These are phyloP conservation scores for Caenorhabditis briggsae DNA, from an alignment of 1,140 invertebrate genomes.

Conservation along the genomic window DNA sequence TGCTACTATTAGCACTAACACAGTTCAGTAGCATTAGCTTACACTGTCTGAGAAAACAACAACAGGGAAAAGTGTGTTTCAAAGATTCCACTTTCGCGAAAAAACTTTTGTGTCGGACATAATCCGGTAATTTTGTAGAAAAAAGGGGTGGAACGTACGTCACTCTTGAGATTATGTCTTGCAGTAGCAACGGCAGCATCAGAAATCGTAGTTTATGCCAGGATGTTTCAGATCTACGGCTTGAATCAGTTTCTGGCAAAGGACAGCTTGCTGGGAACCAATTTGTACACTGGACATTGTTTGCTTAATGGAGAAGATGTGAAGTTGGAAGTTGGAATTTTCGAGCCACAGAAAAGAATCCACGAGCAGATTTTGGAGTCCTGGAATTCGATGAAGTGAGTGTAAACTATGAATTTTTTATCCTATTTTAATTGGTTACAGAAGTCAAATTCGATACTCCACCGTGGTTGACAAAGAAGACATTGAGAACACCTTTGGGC, in stretches of 20 bases:
- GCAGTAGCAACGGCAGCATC: background rate
- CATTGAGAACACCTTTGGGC: slow-evolving; percentile 35
- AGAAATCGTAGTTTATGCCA: slow-evolving; percentile 7
- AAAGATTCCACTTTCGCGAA: background rate
- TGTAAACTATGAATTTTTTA: background rate
- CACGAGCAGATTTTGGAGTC: slow-evolving; percentile 8
- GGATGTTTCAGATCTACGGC: slow-evolving; percentile 62
- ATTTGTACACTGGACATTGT: slow-evolving; percentile 61
- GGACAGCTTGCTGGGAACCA: slow-evolving; percentile 56
- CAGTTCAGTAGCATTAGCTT: too few relatives aligned
- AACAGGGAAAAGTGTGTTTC: slow-evolving; percentile 33
- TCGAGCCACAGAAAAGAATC: background rate
- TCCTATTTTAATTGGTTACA: background rate
- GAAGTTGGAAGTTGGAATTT: slow-evolving; percentile 60
- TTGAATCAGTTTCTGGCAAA: slow-evolving; percentile 65
- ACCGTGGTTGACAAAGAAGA: slow-evolving; percentile 57
- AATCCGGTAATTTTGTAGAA: slow-evolving; percentile 18
- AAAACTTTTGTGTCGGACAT: slow-evolving; percentile 4
- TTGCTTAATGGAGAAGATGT: slow-evolving; percentile 65
- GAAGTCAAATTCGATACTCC: slow-evolving; percentile 52
- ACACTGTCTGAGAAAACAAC: background rate
- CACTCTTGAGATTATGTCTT: slow-evolving; percentile 2
- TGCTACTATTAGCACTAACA: background rate
- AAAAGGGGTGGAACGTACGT: slow-evolving; percentile 14
- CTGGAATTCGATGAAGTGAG: slow-evolving; percentile 58